phyloP scores from a whole-genome alignment of 2,888 invertebrate genomes.

The Eumacrocentrus americanus region DNA sequence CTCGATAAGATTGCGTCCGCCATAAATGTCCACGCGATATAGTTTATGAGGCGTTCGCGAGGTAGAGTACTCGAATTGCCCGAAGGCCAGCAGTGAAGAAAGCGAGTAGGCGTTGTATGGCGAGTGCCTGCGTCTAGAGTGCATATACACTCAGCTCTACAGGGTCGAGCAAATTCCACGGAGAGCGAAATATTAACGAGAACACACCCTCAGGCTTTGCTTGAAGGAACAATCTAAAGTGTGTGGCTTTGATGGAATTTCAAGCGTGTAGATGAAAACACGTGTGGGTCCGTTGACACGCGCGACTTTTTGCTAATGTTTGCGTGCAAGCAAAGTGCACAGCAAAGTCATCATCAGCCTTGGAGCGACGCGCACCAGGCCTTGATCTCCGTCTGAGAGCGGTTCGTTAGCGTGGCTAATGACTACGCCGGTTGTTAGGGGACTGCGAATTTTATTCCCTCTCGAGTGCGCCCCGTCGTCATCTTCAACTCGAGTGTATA shows the following conservation, averaged over 20 bases:
- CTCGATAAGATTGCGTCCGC: constrained; percentile 38
- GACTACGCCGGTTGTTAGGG: neutral
- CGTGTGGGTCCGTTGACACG: constrained; percentile 11
- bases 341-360: constrained; percentile 13
- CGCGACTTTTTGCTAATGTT: too few species aligned
- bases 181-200: neutral
- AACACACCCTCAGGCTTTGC: constrained; percentile 17
- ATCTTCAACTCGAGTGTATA: constrained; percentile 32
- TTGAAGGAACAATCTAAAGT: too few species aligned
- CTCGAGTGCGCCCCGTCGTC: constrained; percentile 6
- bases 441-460: neutral
- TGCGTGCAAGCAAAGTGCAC: neutral
- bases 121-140: neutral
- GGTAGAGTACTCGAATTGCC: constrained; percentile 26
- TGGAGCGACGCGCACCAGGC: too few species aligned
- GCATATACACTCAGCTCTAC: neutral
- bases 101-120: neutral
- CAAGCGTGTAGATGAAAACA: neutral
- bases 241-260: too few species aligned
- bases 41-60: constrained; percentile 32
- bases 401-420: neutral
- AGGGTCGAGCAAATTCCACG: neutral
- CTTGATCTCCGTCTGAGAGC: too few species aligned
- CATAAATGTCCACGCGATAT: constrained; percentile 39
- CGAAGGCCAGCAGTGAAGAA: constrained; percentile 7